phyloP scores from a whole-genome alignment of 2,113 vertebrate species.

The Caloenas nicobarica region DNA sequence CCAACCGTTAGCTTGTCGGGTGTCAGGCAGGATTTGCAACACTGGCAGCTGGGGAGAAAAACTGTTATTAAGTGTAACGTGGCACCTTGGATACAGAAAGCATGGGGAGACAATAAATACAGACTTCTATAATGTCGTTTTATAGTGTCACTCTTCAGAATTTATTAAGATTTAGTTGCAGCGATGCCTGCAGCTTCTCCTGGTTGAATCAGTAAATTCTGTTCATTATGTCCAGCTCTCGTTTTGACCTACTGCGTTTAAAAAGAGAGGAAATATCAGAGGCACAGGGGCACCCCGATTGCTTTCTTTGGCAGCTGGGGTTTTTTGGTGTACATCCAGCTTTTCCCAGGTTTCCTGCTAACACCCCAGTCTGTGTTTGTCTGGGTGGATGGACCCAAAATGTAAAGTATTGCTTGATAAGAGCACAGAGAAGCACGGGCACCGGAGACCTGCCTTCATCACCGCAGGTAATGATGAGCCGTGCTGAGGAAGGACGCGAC shows the following conservation, averaged over 20 bases:
- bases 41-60: slow-evolving; percentile 11
- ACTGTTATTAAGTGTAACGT: slow-evolving; percentile 3
- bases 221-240: not conserved
- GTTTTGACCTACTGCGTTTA: not conserved
- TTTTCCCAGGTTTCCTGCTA: not conserved
- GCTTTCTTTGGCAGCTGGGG: not conserved
- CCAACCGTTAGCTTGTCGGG: not conserved
- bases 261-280: not conserved
- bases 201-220: not conserved
- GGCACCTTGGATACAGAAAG: not conserved
- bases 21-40: not conserved
- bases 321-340: not conserved
- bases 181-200: not conserved
- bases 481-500: accelerated
- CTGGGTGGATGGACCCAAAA: not conserved
- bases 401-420: accelerated
- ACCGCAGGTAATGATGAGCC: not conserved
- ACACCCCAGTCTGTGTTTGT: accelerated
- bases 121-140: slow-evolving; percentile 6
- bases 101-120: slow-evolving; percentile 17
- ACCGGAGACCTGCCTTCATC: not conserved
- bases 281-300: not conserved
- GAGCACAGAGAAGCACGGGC: not conserved
- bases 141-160: slow-evolving; percentile 7
- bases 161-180: not conserved